phyloP scores from a whole-genome alignment of 2,888 invertebrate genomes.

The Galerucella calmariensis region DNA sequence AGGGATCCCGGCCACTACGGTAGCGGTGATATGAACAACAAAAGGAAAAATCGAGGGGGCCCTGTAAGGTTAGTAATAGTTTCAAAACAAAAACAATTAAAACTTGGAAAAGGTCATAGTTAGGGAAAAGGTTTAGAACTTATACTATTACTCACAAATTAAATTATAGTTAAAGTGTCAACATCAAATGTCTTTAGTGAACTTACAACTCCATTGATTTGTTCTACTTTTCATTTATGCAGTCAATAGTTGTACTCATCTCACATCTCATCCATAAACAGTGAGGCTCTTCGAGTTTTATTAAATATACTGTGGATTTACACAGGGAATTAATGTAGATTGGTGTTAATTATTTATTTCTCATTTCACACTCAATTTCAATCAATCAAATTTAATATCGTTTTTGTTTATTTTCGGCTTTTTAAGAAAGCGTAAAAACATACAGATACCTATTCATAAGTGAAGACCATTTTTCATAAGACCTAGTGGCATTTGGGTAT shows the following conservation, averaged over 20 bases:
- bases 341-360: neutral
- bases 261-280: neutral
- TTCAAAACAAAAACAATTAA: slow-evolving; percentile 41
- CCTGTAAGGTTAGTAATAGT: slow-evolving; percentile 73
- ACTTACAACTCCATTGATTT: slow-evolving; percentile 26
- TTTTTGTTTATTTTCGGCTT: neutral
- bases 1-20: slow-evolving; percentile 83
- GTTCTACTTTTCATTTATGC: slow-evolving; percentile 31
- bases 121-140: slow-evolving; percentile 1
- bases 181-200: slow-evolving; percentile 18
- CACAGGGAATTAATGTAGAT: neutral
- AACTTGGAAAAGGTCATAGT: neutral
- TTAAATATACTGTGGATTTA: neutral
- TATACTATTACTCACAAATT: slow-evolving; percentile 14
- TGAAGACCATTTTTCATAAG: too few relatives aligned
- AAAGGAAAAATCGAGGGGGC: slow-evolving; percentile 86
- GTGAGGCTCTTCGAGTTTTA: neutral
- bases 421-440: neutral
- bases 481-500: too few relatives aligned
- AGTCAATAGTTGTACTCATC: slow-evolving; percentile 10
- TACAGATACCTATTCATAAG: neutral
- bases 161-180: slow-evolving; percentile 5
- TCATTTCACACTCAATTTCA: neutral
- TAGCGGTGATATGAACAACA: slow-evolving; percentile 79
- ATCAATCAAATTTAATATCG: neutral